These are phyloP conservation scores for Leptopterna dolabrata DNA, from an alignment of 2,888 invertebrate genomes.

Conservation along the genomic window DNA sequence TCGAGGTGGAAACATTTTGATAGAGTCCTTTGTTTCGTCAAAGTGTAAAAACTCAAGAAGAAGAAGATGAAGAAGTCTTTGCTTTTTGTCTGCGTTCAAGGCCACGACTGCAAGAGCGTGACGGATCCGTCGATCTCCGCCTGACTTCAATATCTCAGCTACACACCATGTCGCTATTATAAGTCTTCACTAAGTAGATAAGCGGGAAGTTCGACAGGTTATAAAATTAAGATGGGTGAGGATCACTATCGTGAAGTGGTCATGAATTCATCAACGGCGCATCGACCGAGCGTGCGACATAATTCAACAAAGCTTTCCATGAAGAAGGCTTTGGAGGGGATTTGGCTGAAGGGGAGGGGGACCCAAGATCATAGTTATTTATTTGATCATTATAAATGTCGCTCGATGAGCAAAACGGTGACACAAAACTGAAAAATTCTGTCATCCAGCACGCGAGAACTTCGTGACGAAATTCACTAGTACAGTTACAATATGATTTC, in stretches of 20 bases:
- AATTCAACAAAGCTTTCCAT: too few species aligned
- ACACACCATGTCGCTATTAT: background rate
- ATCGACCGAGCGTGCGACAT: too few species aligned
- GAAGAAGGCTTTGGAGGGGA: too few species aligned
- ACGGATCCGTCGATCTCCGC: background rate
- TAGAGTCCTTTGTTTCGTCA: background rate
- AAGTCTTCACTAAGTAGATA: background rate
- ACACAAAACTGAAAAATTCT: too few species aligned
- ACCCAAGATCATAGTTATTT: too few species aligned
- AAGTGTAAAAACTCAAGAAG: background rate
- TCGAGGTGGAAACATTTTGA: background rate
- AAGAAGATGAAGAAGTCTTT: background rate
- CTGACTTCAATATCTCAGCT: background rate
- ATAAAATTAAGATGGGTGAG: background rate
- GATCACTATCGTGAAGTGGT: background rate
- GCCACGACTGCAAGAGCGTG: background rate
- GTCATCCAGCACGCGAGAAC: too few species aligned
- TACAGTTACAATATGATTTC: too few species aligned
- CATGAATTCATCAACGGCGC: too few species aligned
- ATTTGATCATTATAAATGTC: too few species aligned
- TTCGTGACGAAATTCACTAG: too few species aligned
- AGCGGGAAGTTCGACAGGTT: background rate
- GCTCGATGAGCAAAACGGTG: too few species aligned
- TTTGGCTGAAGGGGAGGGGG: too few species aligned
- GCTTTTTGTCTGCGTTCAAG: background rate